Evolutionary conservation across 2,113 vertebrate species (phyloP).

Genomic region (Lepisosteus oculatus): DNA sequence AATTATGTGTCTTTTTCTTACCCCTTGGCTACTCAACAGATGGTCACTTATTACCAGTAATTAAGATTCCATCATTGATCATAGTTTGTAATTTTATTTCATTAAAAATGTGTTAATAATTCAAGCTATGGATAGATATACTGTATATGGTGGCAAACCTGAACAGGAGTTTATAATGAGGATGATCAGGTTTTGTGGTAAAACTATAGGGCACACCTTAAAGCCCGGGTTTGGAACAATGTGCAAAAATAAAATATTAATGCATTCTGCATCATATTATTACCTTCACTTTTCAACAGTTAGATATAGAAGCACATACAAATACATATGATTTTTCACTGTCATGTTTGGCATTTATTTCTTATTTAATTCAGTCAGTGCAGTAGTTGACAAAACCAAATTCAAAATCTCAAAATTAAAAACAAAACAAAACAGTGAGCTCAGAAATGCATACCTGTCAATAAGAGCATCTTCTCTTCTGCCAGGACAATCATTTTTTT

Average conservation of each 20-base stretch:
- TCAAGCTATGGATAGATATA: constrained; percentile 42
- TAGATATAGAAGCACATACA: no score
- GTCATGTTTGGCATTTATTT: no score
- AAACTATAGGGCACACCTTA: constrained; percentile 36
- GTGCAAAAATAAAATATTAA: no score
- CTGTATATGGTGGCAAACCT: constrained; percentile 43
- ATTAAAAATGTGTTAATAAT: constrained; percentile 69
- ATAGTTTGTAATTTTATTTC: constrained; percentile 67
- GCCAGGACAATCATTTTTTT: constrained; percentile 29
- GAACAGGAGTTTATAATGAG: constrained; percentile 32
- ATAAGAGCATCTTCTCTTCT: no score
- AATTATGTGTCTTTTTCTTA: constrained; percentile 43
- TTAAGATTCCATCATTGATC: constrained; percentile 76
- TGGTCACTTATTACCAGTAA: constrained; percentile 79
- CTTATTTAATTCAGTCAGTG: no score
- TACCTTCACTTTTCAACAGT: no score
- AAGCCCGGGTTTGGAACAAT: constrained; percentile 5
- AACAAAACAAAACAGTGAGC: no score
- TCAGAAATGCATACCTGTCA: no score
- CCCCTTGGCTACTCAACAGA: constrained; percentile 67
- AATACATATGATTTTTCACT: no score
- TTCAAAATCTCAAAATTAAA: no score
- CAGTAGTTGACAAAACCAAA: no score
- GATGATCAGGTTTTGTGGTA: constrained; percentile 8
- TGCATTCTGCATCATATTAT: no score